Evolutionary conservation across 2,888 invertebrate genomes (phyloP), one percentile per base, ranked within the genome.

Genomic region (Epinotia demarniana): DNA sequence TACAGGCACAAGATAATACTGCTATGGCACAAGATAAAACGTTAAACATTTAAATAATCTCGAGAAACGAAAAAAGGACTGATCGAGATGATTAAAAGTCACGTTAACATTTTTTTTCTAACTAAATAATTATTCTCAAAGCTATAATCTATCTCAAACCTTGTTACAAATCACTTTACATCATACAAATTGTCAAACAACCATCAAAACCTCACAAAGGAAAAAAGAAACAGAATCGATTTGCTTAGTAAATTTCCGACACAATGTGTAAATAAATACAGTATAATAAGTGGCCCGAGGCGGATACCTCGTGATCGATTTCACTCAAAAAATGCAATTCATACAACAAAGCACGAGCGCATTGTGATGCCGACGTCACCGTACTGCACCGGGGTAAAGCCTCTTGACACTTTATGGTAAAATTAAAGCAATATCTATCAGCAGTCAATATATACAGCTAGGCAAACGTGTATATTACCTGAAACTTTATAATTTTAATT

Each of bases 271-370:
- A 89, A 91, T 88, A 90, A 89, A 90, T 86, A 87, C 85, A 81
- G 84, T 85, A 86, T 88, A 87, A 86, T 87, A 83, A 85, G 83
- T 79, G 81, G 83, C 80, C 83, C 80, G 78, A 85, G 85, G 84
- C 87, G 88, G 89, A 85, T 86, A 83, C 82, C 79, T 82, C 85
- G 85, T 88, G 92, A 92, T 92, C 91, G 90, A 92, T 92, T 92
- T 92, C 92, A 88, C 86, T 88, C 85, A 91, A 92, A 92, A 93
- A 92, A 92, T 84, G 89, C 90, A 89, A 92, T 90, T 89, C 91
- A 90, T 89, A 91, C 87, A 89, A 92, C 89, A 90, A 91, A 86
- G 89, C 90, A 89, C 86, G 86, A 86, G 87, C 82, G 84, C 84
- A 89, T 90, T 91, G 92, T 91, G 89, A 89, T 88, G 85, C 86